Evolutionary conservation across 2,113 vertebrate species (phyloP).

Genomic region (Myotis davidii): DNA sequence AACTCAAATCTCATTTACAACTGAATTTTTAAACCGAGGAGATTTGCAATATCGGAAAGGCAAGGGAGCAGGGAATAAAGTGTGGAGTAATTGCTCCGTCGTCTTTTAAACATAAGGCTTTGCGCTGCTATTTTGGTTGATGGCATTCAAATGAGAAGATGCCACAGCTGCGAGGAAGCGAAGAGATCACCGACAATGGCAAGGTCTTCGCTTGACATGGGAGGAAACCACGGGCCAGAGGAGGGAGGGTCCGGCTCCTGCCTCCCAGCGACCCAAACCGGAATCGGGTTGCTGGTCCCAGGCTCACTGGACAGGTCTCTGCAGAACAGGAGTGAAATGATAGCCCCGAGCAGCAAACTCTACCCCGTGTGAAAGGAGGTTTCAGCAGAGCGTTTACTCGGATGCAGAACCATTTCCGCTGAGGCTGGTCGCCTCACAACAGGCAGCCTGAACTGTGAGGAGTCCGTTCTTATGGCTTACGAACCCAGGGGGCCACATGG

Average conservation of each 20-base stretch:
- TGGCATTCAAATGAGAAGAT: constrained; percentile 66
- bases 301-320: neutral
- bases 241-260: neutral
- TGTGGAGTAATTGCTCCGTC: constrained; percentile 54
- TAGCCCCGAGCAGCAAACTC: neutral
- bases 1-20: constrained; percentile 78
- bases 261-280: neutral
- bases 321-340: neutral
- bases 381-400: neutral
- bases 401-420: neutral
- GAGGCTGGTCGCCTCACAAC: fast-evolving
- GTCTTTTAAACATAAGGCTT: constrained; percentile 65
- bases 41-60: constrained; percentile 69
- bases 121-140: constrained; percentile 67
- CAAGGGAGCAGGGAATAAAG: constrained; percentile 69
- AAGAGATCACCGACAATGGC: neutral
- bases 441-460: neutral
- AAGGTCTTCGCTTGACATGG: neutral
- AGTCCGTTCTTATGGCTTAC: neutral
- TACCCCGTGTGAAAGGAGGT: neutral
- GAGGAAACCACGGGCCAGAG: neutral
- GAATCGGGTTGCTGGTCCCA: neutral
- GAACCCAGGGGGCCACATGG: fast-evolving
- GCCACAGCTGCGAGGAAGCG: neutral
- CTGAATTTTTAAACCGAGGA: constrained; percentile 75